Evolutionary conservation across 2,888 invertebrate species (phyloP).

Genomic region (Callosobruchus maculatus): DNA sequence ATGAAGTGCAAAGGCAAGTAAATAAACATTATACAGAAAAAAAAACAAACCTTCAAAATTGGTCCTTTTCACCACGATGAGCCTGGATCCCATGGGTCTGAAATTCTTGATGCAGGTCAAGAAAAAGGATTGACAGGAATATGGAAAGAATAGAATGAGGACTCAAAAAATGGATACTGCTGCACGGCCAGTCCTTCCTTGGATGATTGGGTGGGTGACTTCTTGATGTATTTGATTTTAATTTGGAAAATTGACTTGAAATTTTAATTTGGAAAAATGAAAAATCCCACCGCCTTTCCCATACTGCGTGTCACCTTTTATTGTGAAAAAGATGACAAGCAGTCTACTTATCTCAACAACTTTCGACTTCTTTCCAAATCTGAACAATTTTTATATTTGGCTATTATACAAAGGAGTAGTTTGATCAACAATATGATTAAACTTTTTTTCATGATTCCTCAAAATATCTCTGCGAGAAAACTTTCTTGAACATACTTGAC

Average conservation of each 20-base stretch:
- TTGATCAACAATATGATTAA: constrained; percentile 22
- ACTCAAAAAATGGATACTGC: neutral
- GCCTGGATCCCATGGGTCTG: neutral
- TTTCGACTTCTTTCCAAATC: neutral
- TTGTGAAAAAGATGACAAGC: neutral
- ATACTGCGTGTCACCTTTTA: neutral
- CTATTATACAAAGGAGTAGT: neutral
- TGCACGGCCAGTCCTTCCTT: neutral
- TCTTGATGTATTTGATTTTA: neutral
- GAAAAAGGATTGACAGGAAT: neutral
- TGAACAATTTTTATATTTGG: neutral
- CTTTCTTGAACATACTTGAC: constrained; percentile 47
- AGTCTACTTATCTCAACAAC: neutral
- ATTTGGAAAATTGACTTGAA: neutral
- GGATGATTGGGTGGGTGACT: neutral
- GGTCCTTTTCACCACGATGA: neutral
- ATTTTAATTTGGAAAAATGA: neutral
- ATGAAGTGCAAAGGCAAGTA: too few relatives aligned
- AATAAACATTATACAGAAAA: too few relatives aligned
- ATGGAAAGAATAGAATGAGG: neutral
- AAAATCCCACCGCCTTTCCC: neutral
- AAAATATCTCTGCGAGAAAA: constrained; percentile 40
- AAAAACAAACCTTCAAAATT: neutral
- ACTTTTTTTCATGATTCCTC: constrained; percentile 40
- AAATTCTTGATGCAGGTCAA: neutral